Evolutionary conservation across 2,888 invertebrate genomes (phyloP).

Genomic region (Cyclophora albipunctata): DNA sequence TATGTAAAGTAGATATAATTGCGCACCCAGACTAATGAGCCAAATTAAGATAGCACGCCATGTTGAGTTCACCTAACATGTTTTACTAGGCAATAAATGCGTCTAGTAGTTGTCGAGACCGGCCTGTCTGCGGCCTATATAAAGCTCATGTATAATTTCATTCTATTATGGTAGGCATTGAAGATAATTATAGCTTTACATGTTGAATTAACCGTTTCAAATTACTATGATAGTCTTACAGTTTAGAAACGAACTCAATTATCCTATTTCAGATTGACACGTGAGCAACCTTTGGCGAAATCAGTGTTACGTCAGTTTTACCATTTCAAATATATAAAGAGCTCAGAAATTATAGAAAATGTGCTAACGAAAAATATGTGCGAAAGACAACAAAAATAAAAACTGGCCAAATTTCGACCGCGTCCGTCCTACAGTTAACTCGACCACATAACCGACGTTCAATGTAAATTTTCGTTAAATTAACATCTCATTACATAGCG

Average conservation of each 20-base stretch:
- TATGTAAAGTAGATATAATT: constrained; percentile 62
- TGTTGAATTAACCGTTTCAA: constrained; percentile 1
- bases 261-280: constrained; percentile 2
- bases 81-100: constrained; percentile 50
- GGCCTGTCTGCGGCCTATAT: constrained; percentile 22
- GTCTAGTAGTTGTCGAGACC: constrained; percentile 50
- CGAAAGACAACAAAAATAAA: too few species aligned
- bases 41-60: constrained; percentile 59
- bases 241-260: constrained; percentile 10
- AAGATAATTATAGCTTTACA: constrained; percentile 10
- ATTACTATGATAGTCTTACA: constrained; percentile 7
- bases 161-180: constrained; percentile 11
- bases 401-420: constrained; percentile 1
- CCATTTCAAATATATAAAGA: too few species aligned
- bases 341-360: too few species aligned
- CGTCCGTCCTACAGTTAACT: constrained; percentile 8
- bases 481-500: constrained; percentile 53
- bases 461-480: constrained; percentile 36
- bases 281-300: too few species aligned
- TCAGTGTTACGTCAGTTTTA: too few species aligned
- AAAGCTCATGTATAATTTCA: constrained; percentile 20
- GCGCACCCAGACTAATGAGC: constrained; percentile 56
- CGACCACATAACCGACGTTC: constrained; percentile 22
- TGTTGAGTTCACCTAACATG: constrained; percentile 43
- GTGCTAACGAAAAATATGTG: too few species aligned